These are phyloP conservation scores for Ahaetulla prasina DNA, from an alignment of 2,113 vertebrate genomes.

Conservation along the genomic window DNA sequence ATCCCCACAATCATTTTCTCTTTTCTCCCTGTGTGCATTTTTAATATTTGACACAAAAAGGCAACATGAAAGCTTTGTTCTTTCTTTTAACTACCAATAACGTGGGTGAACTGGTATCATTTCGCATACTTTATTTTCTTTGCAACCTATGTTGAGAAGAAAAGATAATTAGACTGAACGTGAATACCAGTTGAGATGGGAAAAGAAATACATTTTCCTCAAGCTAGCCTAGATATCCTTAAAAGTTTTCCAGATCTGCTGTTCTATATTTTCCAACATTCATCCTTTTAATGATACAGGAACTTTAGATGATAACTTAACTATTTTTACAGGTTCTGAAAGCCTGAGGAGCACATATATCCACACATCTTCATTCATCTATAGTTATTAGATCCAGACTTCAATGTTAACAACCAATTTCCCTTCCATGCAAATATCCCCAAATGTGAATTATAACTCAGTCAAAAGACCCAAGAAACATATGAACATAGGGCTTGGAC, in stretches of 20 bases:
- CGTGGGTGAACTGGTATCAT: constrained; percentile 28
- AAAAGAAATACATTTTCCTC: constrained; percentile 21
- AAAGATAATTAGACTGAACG: constrained; percentile 46
- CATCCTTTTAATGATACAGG: constrained; percentile 36
- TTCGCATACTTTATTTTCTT: constrained; percentile 27
- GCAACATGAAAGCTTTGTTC: constrained; percentile 37
- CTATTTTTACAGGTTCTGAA: constrained; percentile 55
- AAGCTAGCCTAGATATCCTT: constrained; percentile 38
- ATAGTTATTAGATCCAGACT: constrained; percentile 52
- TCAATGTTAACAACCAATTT: constrained; percentile 38
- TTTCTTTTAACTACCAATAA: constrained; percentile 21
- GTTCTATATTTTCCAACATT: constrained; percentile 42
- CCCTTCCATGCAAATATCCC: constrained; percentile 29
- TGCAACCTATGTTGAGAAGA: constrained; percentile 44
- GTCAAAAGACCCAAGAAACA: constrained; percentile 9
- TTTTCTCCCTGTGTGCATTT: constrained; percentile 11
- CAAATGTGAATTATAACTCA: constrained; percentile 34
- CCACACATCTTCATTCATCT: constrained; percentile 46
- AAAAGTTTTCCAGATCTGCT: constrained; percentile 27
- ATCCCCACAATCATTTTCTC: background rate
- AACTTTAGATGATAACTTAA: constrained; percentile 48
- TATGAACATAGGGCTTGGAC: constrained; percentile 17
- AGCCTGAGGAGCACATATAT: constrained; percentile 36
- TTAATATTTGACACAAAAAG: constrained; percentile 21
- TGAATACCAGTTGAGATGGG: constrained; percentile 33